Percentiles rank a stretch among this genome's conserved stretches.
These are phyloP conservation scores for Margarornis squamiger DNA, from an alignment of 2,797 vertebrate genomes.

Conservation along the genomic window DNA sequence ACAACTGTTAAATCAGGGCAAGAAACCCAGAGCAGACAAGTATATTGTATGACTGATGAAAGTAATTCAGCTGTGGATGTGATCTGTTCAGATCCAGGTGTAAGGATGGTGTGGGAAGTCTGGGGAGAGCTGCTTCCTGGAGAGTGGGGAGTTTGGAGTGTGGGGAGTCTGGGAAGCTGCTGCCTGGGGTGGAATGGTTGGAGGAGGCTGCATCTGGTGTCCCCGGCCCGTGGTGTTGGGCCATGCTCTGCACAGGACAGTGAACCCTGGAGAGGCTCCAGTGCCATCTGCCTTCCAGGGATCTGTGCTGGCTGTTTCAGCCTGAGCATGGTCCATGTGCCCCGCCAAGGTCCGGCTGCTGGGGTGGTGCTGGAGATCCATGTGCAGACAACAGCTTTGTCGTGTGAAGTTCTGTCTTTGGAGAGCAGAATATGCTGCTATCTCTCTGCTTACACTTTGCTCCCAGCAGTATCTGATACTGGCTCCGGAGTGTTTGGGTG, in stretches of 20 bases:
- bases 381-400: not conserved
- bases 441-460: not conserved
- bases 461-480: fast-evolving
- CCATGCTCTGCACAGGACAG: not conserved
- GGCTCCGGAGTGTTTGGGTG: not conserved
- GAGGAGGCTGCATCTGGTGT: not conserved
- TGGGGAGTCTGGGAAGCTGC: not conserved
- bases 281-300: not conserved
- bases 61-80: not conserved
- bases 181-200: fast-evolving
- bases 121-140: not conserved
- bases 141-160: not conserved
- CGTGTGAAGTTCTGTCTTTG: not conserved
- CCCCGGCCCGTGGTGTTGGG: not conserved
- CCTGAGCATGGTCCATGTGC: fast-evolving
- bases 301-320: not conserved
- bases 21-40: not conserved
- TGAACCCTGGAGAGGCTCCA: not conserved
- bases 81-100: too few species aligned
- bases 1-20: not conserved
- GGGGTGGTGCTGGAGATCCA: not conserved
- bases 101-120: not conserved
- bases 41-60: not conserved
- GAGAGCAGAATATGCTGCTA: not conserved
- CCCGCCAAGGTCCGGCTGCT: not conserved